Conservation (phyloP, 1,140 invertebrate species). For the Philaenus spumarius region DNA sequence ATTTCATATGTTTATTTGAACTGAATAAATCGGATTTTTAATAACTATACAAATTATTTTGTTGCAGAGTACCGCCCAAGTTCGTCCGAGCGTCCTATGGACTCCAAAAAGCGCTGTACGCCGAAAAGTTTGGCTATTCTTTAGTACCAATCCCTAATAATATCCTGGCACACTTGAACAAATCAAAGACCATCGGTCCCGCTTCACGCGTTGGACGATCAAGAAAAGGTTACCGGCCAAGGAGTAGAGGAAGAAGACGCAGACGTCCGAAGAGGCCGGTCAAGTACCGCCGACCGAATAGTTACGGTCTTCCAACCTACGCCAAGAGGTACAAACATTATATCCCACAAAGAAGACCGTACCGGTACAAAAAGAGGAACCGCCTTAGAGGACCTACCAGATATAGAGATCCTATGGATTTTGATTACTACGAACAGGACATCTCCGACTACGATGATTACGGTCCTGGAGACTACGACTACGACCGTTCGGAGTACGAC, state of each 20-base stretch:
- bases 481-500: constrained; percentile 9
- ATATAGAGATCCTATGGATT: constrained; percentile 5
- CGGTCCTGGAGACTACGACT: constrained; percentile 1
- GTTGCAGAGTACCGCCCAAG: constrained; percentile 13
- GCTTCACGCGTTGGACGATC: not conserved
- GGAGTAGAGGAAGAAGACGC: not conserved
- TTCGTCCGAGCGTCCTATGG: constrained; percentile 14
- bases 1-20: too few relatives aligned
- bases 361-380: constrained; percentile 15
- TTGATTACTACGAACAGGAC: constrained; percentile 15
- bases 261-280: not conserved
- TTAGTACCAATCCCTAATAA: not conserved
- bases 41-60: too few relatives aligned
- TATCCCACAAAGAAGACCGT: constrained; percentile 4
- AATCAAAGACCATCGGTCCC: not conserved
- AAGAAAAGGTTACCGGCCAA: not conserved
- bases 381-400: not conserved
- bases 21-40: too few relatives aligned
- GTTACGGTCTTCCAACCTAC: constrained; percentile 7
- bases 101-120: constrained; percentile 10
- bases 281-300: not conserved
- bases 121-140: constrained; percentile 6
- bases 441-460: constrained; percentile 9
- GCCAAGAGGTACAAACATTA: constrained; percentile 15
- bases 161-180: not conserved